Conservation (phyloP, 2,113 vertebrate genomes). For the Cyphomyrus discorhynchus region DNA sequence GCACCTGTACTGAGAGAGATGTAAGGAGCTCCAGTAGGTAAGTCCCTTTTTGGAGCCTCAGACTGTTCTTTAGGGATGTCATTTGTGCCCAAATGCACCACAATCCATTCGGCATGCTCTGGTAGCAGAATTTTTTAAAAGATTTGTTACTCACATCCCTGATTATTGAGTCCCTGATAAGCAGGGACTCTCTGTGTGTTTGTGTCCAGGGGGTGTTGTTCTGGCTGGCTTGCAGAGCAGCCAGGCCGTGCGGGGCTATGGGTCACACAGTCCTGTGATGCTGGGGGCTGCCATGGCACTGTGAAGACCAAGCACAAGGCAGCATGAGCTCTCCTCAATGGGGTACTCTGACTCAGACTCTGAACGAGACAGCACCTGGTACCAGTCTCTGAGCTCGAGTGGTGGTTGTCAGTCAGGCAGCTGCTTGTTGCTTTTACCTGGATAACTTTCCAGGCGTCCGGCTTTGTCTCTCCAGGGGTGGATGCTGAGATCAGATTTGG, state of each 20-base stretch:
- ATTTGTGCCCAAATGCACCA: background rate
- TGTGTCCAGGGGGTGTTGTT: background rate
- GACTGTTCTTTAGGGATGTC: background rate
- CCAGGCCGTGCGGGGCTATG: background rate
- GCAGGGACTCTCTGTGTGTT: background rate
- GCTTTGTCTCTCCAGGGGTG: background rate
- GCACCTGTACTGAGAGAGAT: background rate
- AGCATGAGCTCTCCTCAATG: background rate
- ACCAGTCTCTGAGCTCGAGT: background rate
- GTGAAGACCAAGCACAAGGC: background rate
- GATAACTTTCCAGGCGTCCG: background rate
- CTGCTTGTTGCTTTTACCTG: background rate
- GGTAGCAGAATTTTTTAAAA: background rate
- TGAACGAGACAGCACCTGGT: background rate
- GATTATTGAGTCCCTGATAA: background rate
- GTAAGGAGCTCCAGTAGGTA: background rate
- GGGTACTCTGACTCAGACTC: background rate
- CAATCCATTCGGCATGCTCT: background rate
- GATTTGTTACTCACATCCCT: background rate
- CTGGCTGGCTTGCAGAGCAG: background rate
- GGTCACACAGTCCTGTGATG: background rate
- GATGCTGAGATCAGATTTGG: background rate
- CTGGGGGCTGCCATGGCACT: background rate
- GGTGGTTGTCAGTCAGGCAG: background rate
- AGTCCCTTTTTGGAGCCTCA: background rate